A percentile compares a stretch with the other conserved stretches of the same genome.
phyloP scores from a whole-genome alignment of 1,140 invertebrate species.

The Conopomorpha cramerella region DNA sequence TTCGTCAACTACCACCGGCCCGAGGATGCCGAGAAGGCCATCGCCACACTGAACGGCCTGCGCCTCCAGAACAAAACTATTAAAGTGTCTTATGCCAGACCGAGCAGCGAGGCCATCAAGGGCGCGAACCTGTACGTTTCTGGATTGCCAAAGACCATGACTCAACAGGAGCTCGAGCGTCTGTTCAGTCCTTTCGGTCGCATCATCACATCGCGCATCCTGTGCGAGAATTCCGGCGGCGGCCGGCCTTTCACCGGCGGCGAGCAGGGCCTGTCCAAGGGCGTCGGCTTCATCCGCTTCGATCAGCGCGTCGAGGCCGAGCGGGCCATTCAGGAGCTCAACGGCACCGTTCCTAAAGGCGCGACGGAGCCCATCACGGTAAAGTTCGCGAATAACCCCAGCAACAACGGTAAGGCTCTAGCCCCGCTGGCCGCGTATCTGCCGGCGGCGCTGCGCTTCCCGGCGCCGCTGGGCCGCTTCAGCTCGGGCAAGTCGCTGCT shows the following conservation, averaged over 20 bases:
- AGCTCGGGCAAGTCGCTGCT: slow-evolving; percentile 69
- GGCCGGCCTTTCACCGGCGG: slow-evolving; percentile 85
- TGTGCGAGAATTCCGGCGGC: slow-evolving; percentile 93
- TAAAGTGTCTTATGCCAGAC: slow-evolving; percentile 98
- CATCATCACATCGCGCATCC: slow-evolving; percentile 97
- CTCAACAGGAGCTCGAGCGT: slow-evolving; percentile 94
- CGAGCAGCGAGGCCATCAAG: slow-evolving; percentile 98
- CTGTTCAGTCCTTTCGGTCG: slow-evolving; percentile 95
- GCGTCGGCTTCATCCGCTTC: slow-evolving; percentile 98
- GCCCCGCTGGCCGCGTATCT: slow-evolving; percentile 92
- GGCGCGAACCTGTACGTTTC: slow-evolving; percentile 99
- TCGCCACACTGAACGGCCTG: slow-evolving; percentile 95
- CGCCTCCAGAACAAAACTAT: slow-evolving; percentile 99
- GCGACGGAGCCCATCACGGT: slow-evolving; percentile 97
- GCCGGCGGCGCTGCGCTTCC: slow-evolving; percentile 71
- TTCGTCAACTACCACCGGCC: slow-evolving; percentile 98
- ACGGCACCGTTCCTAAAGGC: slow-evolving; percentile 95
- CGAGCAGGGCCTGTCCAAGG: slow-evolving; percentile 94
- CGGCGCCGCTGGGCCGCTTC: slow-evolving; percentile 68
- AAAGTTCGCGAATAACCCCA: slow-evolving; percentile 99
- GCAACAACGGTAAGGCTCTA: slow-evolving; percentile 89
- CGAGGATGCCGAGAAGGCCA: slow-evolving; percentile 97
- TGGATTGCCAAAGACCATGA: slow-evolving; percentile 97
- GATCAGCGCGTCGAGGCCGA: slow-evolving; percentile 98
- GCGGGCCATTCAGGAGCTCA: slow-evolving; percentile 95